These are phyloP conservation scores for Todus mexicanus DNA, from an alignment of 2,797 vertebrate species.

Conservation along the genomic window DNA sequence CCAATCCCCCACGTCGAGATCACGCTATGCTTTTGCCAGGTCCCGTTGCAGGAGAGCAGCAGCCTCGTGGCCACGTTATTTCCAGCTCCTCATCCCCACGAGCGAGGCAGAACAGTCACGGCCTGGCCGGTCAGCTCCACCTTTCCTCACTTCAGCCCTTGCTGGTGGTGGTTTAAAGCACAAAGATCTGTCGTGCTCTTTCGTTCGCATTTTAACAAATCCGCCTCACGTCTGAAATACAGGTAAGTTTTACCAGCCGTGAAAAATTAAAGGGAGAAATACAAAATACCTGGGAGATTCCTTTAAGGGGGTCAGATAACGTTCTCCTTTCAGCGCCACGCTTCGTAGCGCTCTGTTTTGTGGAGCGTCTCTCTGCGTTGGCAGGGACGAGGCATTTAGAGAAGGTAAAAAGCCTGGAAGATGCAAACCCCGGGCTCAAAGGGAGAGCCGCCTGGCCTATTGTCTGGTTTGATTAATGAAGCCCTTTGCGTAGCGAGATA, in stretches of 20 bases:
- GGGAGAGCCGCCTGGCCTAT: neutral
- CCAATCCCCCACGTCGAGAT: neutral
- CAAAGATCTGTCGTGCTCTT: neutral
- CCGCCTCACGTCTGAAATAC: neutral
- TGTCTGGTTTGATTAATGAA: constrained; percentile 55
- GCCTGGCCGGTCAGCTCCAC: neutral
- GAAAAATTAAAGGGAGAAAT: neutral
- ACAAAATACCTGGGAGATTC: neutral
- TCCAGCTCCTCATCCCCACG: neutral
- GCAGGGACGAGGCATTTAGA: neutral
- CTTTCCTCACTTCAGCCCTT: neutral
- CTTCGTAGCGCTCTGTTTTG: neutral
- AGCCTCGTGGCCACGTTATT: fast-evolving
- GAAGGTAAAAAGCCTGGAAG: neutral
- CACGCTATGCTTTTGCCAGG: fast-evolving
- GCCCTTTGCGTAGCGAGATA: constrained; percentile 18
- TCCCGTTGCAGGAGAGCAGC: neutral
- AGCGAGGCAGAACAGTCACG: fast-evolving
- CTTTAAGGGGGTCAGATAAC: neutral
- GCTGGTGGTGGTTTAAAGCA: neutral
- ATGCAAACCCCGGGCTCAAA: neutral
- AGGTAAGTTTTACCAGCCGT: neutral
- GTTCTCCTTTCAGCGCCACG: neutral
- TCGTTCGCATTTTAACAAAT: neutral
- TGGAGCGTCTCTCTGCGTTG: neutral